Conservation (phyloP, 2,888 invertebrate species). For the Cataglyphis cursor region DNA sequence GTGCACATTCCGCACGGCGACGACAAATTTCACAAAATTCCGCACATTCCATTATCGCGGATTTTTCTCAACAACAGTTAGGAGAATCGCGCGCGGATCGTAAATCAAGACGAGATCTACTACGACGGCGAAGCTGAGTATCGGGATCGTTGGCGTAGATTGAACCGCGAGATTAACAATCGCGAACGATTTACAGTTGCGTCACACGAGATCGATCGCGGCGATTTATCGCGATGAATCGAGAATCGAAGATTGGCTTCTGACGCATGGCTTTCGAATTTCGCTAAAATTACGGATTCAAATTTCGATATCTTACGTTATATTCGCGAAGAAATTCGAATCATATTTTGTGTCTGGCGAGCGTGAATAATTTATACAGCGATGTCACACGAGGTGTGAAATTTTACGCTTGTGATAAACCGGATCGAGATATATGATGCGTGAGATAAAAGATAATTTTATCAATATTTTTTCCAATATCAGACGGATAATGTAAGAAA, state of each 20-base stretch:
- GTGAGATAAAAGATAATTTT: background rate
- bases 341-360: background rate
- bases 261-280: background rate
- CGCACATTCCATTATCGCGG: slow-evolving; percentile 43
- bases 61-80: background rate
- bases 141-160: slow-evolving; percentile 22
- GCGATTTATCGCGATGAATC: slow-evolving; percentile 26
- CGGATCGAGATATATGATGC: background rate
- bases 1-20: slow-evolving; percentile 30
- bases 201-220: slow-evolving; percentile 23
- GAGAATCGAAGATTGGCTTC: slow-evolving; percentile 31
- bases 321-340: slow-evolving; percentile 11
- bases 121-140: slow-evolving; percentile 7
- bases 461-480: background rate
- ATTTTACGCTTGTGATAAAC: background rate
- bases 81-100: slow-evolving; percentile 26
- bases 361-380: background rate
- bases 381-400: background rate
- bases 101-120: slow-evolving; percentile 45
- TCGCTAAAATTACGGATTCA: background rate
- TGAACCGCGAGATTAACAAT: slow-evolving; percentile 45
- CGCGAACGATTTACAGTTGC: slow-evolving; percentile 40
- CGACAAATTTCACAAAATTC: slow-evolving; percentile 62
- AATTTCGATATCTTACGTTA: background rate
- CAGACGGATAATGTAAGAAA: background rate